Evolutionary conservation across 2,888 invertebrate genomes (phyloP), one percentile per base, ranked within the genome.

Genomic region (Deroplatys truncata): DNA sequence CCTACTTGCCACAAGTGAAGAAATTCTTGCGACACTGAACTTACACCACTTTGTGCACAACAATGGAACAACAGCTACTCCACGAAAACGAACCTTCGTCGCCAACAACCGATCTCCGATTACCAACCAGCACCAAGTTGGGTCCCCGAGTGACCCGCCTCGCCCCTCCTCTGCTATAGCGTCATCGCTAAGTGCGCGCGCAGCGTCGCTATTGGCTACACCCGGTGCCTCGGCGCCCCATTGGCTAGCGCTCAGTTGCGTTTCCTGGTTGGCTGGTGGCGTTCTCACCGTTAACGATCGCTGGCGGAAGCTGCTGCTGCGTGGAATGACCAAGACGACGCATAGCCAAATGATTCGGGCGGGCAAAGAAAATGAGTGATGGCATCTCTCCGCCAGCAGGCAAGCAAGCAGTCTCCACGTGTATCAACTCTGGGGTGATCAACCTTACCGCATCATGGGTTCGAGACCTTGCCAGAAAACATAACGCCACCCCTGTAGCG

Each of bases 351-450:
- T 29, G 29, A 86, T 86, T 86, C 82, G 87, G 87, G 87, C 87
- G 87, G 87, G 83, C 82, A 82, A 87, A 87, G 83, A 87, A 72
- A 87, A 87, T 87, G 87, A 87, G 82, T 83, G 83, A 87, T 87
- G 87, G 28, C 87, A n/a, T 85, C n/a, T 82, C 87, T 83, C 10
- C 4, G 13, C 20, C 82, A 25, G 56, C 56, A 72, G 56, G 56
- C 56, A 72, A 25, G 56, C 56, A 72, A 72, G 56, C 56, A 82
- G 35, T 16, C 83, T 87, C 83, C 87, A 87, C 82, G 87, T 43
- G 87, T 82, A 87, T 43, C 31, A 31, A 29, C 29, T 16, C 31
- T 72, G 87, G 82, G 83, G 83, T 87, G 87, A 87, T 35, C 87
- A 87, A 87, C 87, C 87, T 87, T 29, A 29, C 82, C 20, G 25